Base-by-base conservation (phyloP, 2,113 vertebrate genomes). In the Cebus imitator region DNA sequence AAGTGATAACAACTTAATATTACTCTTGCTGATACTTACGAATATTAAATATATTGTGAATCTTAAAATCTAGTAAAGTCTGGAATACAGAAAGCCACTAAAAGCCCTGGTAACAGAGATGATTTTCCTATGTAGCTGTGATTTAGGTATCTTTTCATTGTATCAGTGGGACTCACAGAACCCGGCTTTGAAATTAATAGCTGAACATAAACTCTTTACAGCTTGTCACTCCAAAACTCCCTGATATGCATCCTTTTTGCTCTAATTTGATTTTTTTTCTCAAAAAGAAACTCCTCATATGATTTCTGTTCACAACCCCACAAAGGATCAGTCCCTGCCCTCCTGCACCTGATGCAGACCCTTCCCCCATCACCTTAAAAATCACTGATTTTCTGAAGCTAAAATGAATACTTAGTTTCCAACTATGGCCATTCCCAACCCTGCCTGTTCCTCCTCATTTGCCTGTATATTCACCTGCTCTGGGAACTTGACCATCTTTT, bases 301-400 rank as follows among this genome's bases (percentile, higher is more conserved):
- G 97, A 98, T 97, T 98, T 97, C 35, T n/a, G 10, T 52, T 92
- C 58, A 79, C 18, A 50, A 48, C 48, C 23, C 52, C 9, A 43
- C 43, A 78, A 84, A 79, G 48, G 85, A 88, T 91, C 89, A 48
- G 40, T 45, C 68, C 61, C 68, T 21, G 0, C 40, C 57, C 84
- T 25, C 55, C 76, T 61, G 32, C 58, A 57, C 66, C 83, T 43
- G 80, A 32, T 14, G 55, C 11, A 72, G 79, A 58, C 80, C 21
- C 50, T 27, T 79, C 27, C 50, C 94, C 90, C 87, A 37, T 84
- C 87, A 96, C 92, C 94, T 90, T 87, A 95, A 92, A 40, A 88
- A 97, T 95, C 92, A 93, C 97, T 94, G 97, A 94, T 86, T 93
- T 87, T 58, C 85, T 87, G 58, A 30, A 95, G 79, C 96, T 96